phyloP scores from a whole-genome alignment of 2,888 invertebrate species.

The Taenaris catops region DNA sequence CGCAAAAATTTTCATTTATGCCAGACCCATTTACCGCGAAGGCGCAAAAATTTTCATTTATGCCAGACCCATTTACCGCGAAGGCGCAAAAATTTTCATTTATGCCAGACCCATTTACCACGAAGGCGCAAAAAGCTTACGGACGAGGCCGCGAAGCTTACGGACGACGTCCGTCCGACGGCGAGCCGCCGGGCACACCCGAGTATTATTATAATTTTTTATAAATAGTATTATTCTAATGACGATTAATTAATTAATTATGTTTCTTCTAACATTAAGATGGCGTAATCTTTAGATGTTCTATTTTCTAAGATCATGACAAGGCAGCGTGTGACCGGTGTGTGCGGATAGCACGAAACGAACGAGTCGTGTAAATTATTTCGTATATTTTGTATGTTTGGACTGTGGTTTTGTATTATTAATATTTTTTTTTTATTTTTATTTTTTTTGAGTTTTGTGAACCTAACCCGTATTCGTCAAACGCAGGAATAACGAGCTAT shows the following conservation, averaged over 20 bases:
- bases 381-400: slow-evolving; percentile 35
- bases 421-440: too few relatives aligned
- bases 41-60: too few relatives aligned
- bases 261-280: slow-evolving; percentile 62
- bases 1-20: too few relatives aligned
- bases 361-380: slow-evolving; percentile 57
- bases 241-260: too few relatives aligned
- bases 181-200: slow-evolving; percentile 91
- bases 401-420: too few relatives aligned
- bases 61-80: too few relatives aligned
- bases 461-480: slow-evolving; percentile 32
- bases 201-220: slow-evolving; percentile 64
- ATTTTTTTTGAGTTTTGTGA: slow-evolving; percentile 39
- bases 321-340: slow-evolving; percentile 58
- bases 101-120: too few relatives aligned
- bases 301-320: slow-evolving; percentile 70
- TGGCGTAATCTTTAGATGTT: slow-evolving; percentile 75
- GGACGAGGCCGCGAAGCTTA: slow-evolving; percentile 91
- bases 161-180: slow-evolving; percentile 96
- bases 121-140: too few relatives aligned
- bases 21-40: too few relatives aligned
- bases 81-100: too few relatives aligned
- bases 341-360: slow-evolving; percentile 45
- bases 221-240: slow-evolving; percentile 53
- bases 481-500: slow-evolving; percentile 33